Percentiles rank a stretch among this genome's conserved stretches.
Conservation (phyloP, 2,797 vertebrate species). For the Acanthiza pusilla region DNA sequence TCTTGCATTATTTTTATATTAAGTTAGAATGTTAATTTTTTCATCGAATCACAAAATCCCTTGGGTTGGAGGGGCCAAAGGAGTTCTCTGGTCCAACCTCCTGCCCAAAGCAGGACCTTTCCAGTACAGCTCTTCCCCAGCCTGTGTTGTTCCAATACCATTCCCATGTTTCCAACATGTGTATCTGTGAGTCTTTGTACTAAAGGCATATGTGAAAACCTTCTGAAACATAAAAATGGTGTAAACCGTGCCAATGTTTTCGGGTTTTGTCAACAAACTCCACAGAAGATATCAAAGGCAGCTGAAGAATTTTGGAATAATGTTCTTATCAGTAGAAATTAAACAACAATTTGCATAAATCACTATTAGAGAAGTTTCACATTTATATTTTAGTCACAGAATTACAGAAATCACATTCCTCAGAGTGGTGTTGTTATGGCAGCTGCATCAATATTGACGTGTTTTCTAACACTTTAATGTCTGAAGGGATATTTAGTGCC, state of each 20-base stretch:
- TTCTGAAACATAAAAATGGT: background rate
- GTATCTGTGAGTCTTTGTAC: background rate
- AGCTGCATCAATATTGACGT: conserved; percentile 1
- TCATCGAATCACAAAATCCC: background rate
- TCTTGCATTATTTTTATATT: background rate
- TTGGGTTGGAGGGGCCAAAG: background rate
- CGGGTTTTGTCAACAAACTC: background rate
- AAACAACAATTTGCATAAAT: conserved; percentile 24
- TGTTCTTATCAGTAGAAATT: background rate
- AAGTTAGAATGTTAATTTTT: background rate
- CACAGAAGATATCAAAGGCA: background rate
- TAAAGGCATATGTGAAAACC: background rate
- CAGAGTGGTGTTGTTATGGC: background rate
- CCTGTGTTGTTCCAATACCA: background rate
- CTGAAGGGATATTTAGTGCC: background rate
- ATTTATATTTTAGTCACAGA: conserved; percentile 14
- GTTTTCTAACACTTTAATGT: conserved; percentile 6
- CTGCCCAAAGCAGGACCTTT: background rate
- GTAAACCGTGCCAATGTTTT: background rate
- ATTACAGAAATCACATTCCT: background rate
- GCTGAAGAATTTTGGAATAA: background rate
- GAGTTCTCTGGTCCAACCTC: background rate
- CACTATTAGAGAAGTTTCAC: background rate
- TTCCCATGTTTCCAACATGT: background rate
- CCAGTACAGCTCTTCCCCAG: background rate